These are phyloP conservation scores for Pterostichus madidus DNA, from an alignment of 2,888 invertebrate genomes.

Conservation along the genomic window DNA sequence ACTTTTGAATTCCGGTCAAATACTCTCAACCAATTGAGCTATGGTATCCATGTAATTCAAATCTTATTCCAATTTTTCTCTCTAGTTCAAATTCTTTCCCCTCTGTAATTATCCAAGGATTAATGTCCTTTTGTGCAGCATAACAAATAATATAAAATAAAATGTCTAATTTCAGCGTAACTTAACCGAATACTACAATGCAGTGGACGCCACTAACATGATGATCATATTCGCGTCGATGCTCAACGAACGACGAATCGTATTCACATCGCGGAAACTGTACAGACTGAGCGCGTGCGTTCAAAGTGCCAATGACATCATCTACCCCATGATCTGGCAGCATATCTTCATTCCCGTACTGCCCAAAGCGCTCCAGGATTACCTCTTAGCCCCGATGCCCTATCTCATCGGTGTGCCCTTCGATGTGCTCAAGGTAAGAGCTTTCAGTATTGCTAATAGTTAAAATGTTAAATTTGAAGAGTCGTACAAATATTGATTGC, in stretches of 20 bases:
- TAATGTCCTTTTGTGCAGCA: neutral
- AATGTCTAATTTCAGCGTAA: conserved; percentile 86
- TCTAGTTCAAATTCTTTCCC: no score
- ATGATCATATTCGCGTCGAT: conserved; percentile 96
- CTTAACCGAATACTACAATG: conserved; percentile 98
- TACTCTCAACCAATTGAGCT: no score
- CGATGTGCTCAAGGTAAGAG: conserved; percentile 86
- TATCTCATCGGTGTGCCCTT: conserved; percentile 97
- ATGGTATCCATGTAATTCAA: no score
- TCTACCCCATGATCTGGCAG: conserved; percentile 99
- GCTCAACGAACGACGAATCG: conserved; percentile 94
- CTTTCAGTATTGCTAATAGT: no score
- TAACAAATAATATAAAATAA: no score
- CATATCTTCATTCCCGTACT: conserved; percentile 98
- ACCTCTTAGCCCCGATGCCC: conserved; percentile 97
- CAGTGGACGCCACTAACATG: conserved; percentile 97
- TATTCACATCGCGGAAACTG: conserved; percentile 94
- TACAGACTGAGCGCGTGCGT: conserved; percentile 95
- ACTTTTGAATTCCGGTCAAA: no score
- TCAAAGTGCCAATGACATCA: conserved; percentile 95
- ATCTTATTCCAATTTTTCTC: no score
- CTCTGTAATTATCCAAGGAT: no score
- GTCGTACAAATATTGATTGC: no score
- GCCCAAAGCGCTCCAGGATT: conserved; percentile 93
- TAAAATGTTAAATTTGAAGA: no score